Base-by-base conservation (phyloP, 1,140 invertebrate species). In the Hestina assimilis region DNA sequence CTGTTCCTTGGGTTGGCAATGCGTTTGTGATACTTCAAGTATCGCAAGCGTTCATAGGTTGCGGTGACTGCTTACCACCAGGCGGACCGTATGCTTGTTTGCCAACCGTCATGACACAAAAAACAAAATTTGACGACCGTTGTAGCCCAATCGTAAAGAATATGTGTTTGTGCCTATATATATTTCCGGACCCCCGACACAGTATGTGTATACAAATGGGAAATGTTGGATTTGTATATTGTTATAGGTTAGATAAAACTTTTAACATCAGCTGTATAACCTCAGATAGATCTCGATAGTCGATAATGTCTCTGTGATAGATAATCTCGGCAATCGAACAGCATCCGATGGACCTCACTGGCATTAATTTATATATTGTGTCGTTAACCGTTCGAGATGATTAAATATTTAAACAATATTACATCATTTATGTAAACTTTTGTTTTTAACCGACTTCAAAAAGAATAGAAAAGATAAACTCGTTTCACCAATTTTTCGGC, bases 311-410 rank as follows among this genome's bases (percentile, higher is more conserved):
- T 60, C 47, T 69, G 69, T 79, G 76, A 79, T 79, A 79, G 76
- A 79, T 79, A 79, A 79, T 79, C 73, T 79, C 65, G 71, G 40
- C 46, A 66, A 79, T 79, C 76, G 76, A 76, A 79, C 76, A 79
- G 54, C 67, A 68, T 71, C 69, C 72, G 72, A 75, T 62, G 70
- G 68, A 46, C 50, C 52, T 61, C 59, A 61, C 41, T 33, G 53
- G 47, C 47, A 41, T 53, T 60, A 60, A 65, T 65, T 57, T 61
- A 65, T 65, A 61, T 17, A 20, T 23, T 9, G 11, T n/a, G 4
- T 11, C 17, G 19, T 38, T 38, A 38, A 38, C n/a, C 28, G 28
- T 40, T 26, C 21, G 15, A 38, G 33, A 15, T 50, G 26, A 28
- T 11, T 38, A 50, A 38, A 38, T 19, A 4, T 21, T 26, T 35